Percentiles rank a stretch among this genome's conserved stretches.
phyloP scores from a whole-genome alignment of 2,113 vertebrate genomes.

The Hippocampus abdominalis region DNA sequence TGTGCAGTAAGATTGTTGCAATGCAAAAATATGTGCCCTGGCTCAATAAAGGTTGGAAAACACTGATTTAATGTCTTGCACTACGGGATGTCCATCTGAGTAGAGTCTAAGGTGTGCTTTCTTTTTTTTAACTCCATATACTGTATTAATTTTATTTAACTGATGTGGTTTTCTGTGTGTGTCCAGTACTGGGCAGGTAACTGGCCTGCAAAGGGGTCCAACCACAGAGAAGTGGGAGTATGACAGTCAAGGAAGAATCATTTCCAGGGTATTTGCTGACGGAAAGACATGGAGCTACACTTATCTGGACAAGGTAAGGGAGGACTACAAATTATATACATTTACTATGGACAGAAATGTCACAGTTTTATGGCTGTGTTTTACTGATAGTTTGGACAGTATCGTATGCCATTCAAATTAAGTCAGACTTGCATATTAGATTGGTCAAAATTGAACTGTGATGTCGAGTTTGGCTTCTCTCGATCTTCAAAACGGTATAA shows the following conservation, averaged over 20 bases:
- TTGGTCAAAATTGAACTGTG: no score
- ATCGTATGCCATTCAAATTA: neutral
- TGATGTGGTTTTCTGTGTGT: conserved; percentile 13
- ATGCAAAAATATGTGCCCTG: no score
- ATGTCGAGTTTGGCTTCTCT: no score
- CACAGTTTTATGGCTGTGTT: neutral
- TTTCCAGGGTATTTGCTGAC: conserved; percentile 91
- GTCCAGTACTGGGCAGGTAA: conserved; percentile 84
- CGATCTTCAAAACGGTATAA: no score
- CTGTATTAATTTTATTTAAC: neutral
- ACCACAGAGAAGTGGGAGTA: conserved; percentile 93
- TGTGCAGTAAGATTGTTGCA: no score
- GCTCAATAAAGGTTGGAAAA: no score
- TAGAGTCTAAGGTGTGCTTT: neutral
- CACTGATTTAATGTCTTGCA: neutral
- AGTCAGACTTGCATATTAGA: no score
- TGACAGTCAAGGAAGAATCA: conserved; percentile 89
- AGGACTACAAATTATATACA: neutral
- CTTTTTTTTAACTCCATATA: neutral
- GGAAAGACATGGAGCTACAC: conserved; percentile 98
- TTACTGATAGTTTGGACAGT: neutral
- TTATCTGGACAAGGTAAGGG: conserved; percentile 89
- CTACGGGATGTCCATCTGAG: neutral
- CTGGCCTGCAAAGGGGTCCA: conserved; percentile 87
- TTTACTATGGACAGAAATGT: neutral